Percentiles rank a stretch among this genome's conserved stretches.
These are phyloP conservation scores for Lysandra coridon DNA, from an alignment of 2,888 invertebrate genomes.

Conservation along the genomic window DNA sequence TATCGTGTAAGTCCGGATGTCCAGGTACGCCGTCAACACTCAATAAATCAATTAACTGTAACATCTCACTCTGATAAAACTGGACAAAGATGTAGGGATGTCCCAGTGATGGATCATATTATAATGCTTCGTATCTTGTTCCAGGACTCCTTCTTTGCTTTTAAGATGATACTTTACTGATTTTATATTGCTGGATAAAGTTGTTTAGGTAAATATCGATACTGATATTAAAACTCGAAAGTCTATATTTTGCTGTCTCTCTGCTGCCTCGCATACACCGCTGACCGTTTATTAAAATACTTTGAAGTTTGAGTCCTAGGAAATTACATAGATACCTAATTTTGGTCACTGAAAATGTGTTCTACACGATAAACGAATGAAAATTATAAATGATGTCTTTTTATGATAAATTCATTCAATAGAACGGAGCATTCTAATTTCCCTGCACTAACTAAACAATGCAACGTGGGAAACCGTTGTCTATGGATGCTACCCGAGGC, in stretches of 20 bases:
- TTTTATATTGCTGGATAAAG: neutral
- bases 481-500: neutral
- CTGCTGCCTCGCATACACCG: too few relatives aligned
- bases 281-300: too few relatives aligned
- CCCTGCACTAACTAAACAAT: neutral
- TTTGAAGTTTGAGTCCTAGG: neutral
- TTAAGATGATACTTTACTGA: neutral
- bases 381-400: neutral
- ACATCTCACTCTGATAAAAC: conserved; percentile 58
- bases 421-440: neutral
- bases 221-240: too few relatives aligned
- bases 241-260: too few relatives aligned
- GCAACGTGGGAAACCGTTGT: neutral
- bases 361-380: neutral
- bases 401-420: neutral
- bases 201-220: neutral
- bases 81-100: conserved; percentile 26
- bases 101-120: conserved; percentile 16
- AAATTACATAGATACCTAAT: neutral
- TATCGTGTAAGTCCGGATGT: conserved; percentile 67
- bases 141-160: neutral
- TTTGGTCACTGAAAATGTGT: neutral
- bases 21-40: conserved; percentile 67
- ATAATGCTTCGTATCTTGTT: neutral
- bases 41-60: conserved; percentile 75